Percentiles rank a stretch among this genome's conserved stretches.
phyloP scores from a whole-genome alignment of 2,797 vertebrate genomes.

The Microctenopoma lineatum region DNA sequence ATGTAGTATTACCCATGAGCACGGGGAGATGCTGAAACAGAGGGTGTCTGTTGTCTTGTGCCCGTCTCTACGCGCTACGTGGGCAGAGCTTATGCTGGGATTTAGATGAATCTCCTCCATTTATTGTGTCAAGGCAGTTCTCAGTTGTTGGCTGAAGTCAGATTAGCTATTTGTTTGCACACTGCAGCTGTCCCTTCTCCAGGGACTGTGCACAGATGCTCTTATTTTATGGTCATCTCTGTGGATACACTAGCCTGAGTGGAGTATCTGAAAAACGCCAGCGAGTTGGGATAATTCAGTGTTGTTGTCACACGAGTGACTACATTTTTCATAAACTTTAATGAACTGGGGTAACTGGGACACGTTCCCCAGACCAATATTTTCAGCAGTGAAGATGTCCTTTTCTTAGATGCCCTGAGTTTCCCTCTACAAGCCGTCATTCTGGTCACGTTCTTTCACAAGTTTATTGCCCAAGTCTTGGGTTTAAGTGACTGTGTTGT shows the following conservation, averaged over 20 bases:
- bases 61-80: conserved; percentile 54
- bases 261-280: conserved; percentile 16
- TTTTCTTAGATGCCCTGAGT: not conserved
- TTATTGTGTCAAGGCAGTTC: conserved; percentile 74
- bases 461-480: conserved; percentile 11
- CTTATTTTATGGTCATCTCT: conserved; percentile 45
- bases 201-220: conserved; percentile 32
- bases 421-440: not conserved
- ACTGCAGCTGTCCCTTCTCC: conserved; percentile 56
- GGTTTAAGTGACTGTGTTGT: conserved; percentile 14
- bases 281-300: conserved; percentile 12
- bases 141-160: conserved; percentile 74
- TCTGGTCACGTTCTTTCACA: conserved; percentile 9
- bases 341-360: not conserved
- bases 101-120: conserved; percentile 75
- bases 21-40: conserved; percentile 50
- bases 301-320: conserved; percentile 32
- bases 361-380: conserved; percentile 1
- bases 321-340: conserved; percentile 36
- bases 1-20: conserved; percentile 38
- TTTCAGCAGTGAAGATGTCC: conserved; percentile 18
- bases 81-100: conserved; percentile 80
- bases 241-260: conserved; percentile 25
- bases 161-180: conserved; percentile 77
- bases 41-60: conserved; percentile 51